phyloP scores from a whole-genome alignment of 53 echinoderm and acorn worm species.

The Actinopyga echinites region DNA sequence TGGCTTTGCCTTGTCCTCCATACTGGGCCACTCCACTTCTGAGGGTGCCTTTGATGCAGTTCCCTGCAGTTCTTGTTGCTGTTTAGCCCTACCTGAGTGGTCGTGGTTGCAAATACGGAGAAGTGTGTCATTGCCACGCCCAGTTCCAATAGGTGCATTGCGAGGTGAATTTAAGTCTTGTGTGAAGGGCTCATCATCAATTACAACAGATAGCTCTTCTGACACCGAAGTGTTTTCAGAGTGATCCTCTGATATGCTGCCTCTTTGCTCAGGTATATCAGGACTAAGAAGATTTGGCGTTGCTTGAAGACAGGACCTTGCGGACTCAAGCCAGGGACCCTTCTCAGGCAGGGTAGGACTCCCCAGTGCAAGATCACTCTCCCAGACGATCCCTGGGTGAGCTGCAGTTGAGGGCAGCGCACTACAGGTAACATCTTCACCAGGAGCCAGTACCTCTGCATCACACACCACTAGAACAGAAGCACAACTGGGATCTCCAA shows the following conservation, averaged over 20 bases:
- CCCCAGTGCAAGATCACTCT: conserved; percentile 79
- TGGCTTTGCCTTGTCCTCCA: background rate
- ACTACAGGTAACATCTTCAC: background rate
- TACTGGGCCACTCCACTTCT: conserved; percentile 29
- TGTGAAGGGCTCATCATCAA: conserved; percentile 53
- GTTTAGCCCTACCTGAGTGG: background rate
- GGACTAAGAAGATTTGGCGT: conserved; percentile 40
- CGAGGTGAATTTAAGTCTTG: conserved; percentile 58
- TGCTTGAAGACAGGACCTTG: conserved; percentile 52
- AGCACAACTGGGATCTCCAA: conserved; percentile 42
- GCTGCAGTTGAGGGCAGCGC: conserved; percentile 20
- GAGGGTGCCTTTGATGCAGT: background rate
- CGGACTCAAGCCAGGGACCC: conserved; percentile 51
- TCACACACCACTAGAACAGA: conserved; percentile 33
- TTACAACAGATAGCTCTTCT: conserved; percentile 60
- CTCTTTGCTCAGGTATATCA: conserved; percentile 12
- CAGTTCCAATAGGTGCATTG: conserved; percentile 73
- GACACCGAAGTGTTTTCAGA: conserved; percentile 61
- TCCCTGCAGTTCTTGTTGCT: background rate
- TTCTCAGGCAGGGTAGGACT: conserved; percentile 55
- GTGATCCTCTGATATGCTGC: conserved; percentile 44
- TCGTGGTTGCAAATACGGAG: conserved; percentile 84
- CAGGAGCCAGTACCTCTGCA: conserved; percentile 45
- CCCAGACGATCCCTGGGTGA: conserved; percentile 63
- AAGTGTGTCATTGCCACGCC: conserved; percentile 69